phyloP scores from a whole-genome alignment of 1,140 invertebrate genomes.

The Ceratoteleas bidentatus region DNA sequence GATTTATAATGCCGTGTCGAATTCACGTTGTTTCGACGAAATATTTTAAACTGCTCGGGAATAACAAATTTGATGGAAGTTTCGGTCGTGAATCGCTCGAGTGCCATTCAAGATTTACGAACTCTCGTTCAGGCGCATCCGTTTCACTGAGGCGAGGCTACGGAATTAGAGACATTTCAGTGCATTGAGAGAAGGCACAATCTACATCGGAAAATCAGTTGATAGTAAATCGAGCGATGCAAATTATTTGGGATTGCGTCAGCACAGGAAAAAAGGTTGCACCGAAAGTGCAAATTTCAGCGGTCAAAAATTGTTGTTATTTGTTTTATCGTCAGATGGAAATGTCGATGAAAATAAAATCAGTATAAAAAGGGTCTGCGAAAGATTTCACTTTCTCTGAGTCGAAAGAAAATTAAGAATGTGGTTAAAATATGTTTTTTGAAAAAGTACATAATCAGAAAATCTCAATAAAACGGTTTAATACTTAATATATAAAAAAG shows the following conservation, averaged over 20 bases:
- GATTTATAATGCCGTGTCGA: conserved; percentile 53
- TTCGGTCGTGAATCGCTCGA: conserved; percentile 42
- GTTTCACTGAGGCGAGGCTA: conserved; percentile 39
- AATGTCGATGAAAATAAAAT: no score
- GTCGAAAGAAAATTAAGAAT: no score
- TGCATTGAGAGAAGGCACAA: conserved; percentile 42
- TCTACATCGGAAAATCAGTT: conserved; percentile 49
- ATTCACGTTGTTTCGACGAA: conserved; percentile 40
- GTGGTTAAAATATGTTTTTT: no score
- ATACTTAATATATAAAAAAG: no score
- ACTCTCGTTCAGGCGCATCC: conserved; percentile 37
- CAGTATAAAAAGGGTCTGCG: no score
- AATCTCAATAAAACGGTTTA: no score
- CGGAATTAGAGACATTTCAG: conserved; percentile 50
- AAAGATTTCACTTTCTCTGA: no score
- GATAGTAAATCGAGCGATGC: conserved; percentile 49
- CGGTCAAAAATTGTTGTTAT: not conserved
- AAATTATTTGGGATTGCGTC: conserved; percentile 35
- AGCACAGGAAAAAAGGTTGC: conserved; percentile 12
- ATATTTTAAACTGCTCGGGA: conserved; percentile 54
- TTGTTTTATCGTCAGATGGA: no score
- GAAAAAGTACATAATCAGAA: no score
- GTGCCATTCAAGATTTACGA: conserved; percentile 54
- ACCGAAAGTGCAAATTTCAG: conserved; percentile 5
- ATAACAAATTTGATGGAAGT: conserved; percentile 51